These are phyloP conservation scores for Okamejei kenojei DNA, from an alignment of 2,797 vertebrate genomes.

Conservation along the genomic window DNA sequence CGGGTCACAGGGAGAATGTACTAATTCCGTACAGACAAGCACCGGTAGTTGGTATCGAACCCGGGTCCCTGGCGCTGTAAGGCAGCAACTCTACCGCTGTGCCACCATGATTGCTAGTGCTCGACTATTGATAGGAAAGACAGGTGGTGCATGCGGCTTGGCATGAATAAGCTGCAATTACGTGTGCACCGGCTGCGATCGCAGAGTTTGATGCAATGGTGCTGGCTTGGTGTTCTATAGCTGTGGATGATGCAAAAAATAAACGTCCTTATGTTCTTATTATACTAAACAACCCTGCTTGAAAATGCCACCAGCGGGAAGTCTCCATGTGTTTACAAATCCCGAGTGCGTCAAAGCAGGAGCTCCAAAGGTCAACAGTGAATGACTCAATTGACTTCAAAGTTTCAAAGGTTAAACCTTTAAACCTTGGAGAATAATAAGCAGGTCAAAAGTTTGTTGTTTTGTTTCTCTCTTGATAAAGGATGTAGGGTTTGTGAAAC, in stretches of 20 bases:
- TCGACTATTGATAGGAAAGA: background rate
- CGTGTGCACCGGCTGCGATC: background rate
- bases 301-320: background rate
- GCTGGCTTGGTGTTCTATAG: background rate
- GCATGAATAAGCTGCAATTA: background rate
- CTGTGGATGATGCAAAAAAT: background rate
- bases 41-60: too few relatives aligned
- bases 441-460: too few relatives aligned
- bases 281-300: background rate
- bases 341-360: slow-evolving; percentile 1
- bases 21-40: too few relatives aligned
- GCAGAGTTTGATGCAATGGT: background rate
- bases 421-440: background rate
- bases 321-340: background rate
- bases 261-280: background rate
- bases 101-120: background rate
- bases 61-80: too few relatives aligned
- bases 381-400: background rate
- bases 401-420: background rate
- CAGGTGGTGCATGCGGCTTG: background rate
- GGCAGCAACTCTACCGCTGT: too few relatives aligned
- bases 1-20: too few relatives aligned
- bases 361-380: background rate
- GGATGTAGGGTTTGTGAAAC: background rate
- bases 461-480: background rate